Evolutionary conservation across 2,888 invertebrate species (phyloP).

Genomic region (Laspeyria flexula): DNA sequence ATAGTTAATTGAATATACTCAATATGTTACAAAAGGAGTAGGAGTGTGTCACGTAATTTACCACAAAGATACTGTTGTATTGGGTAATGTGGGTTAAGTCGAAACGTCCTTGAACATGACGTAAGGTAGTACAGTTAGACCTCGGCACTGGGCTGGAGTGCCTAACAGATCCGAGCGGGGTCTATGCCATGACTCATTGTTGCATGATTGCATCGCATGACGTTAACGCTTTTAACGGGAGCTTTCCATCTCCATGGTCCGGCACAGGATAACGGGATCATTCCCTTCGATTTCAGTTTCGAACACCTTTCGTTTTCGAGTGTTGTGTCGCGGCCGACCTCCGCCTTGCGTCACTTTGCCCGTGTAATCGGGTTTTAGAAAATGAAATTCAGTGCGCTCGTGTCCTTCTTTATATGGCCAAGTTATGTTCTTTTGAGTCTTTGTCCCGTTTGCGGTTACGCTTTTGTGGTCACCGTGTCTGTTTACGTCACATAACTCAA

Average conservation of each 20-base stretch:
- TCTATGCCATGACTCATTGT: constrained; percentile 53
- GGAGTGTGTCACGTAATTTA: constrained; percentile 22
- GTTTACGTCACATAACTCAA: constrained; percentile 16
- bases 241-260: constrained; percentile 78
- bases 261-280: constrained; percentile 80
- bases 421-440: constrained; percentile 68
- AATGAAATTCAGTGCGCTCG: constrained; percentile 80
- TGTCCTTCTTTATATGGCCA: constrained; percentile 77
- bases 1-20: constrained; percentile 33
- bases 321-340: constrained; percentile 75
- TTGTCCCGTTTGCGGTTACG: constrained; percentile 51
- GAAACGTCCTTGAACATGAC: constrained; percentile 58
- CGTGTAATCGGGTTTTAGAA: constrained; percentile 83
- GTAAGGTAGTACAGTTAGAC: constrained; percentile 50
- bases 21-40: constrained; percentile 24
- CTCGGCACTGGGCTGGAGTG: constrained; percentile 22
- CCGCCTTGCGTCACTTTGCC: constrained; percentile 73
- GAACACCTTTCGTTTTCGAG: constrained; percentile 81
- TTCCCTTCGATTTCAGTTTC: constrained; percentile 83
- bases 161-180: constrained; percentile 30
- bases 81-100: constrained; percentile 40
- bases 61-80: constrained; percentile 32
- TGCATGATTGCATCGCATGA: constrained; percentile 64
- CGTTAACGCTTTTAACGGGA: constrained; percentile 71
- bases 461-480: constrained; percentile 13